Percentiles rank a stretch among this genome's conserved stretches.
Conservation (phyloP, 1,140 invertebrate genomes). For the Lamellibrachia luymesi region DNA sequence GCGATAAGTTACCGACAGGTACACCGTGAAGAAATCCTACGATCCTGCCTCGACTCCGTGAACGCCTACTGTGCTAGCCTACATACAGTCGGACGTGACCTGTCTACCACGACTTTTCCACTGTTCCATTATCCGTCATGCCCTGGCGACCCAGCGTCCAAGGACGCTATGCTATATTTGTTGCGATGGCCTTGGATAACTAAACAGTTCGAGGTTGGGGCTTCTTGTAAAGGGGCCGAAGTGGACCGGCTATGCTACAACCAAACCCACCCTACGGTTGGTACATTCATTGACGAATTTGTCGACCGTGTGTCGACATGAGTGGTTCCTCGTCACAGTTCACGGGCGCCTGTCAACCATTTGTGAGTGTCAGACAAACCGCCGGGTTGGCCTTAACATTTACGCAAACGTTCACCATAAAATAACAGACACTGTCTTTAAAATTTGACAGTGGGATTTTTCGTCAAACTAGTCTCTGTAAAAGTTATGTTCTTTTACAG, state of each 20-base stretch:
- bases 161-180: background rate
- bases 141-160: background rate
- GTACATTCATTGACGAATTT: background rate
- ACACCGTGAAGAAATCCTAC: background rate
- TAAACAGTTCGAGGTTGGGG: background rate
- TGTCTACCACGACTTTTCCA: background rate
- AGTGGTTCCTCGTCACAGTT: background rate
- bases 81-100: background rate
- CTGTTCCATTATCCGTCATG: background rate
- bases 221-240: background rate
- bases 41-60: background rate
- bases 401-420: background rate
- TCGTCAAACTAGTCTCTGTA: background rate
- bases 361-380: background rate
- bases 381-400: background rate
- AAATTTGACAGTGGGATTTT: background rate
- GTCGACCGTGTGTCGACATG: background rate
- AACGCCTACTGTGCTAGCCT: background rate
- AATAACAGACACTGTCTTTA: background rate
- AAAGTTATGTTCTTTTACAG: background rate
- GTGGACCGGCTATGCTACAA: background rate
- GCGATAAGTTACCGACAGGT: background rate
- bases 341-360: background rate
- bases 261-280: background rate
- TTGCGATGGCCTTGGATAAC: background rate